Evolutionary conservation across 2,888 invertebrate species (phyloP).

Genomic region (Chloromyia formosa): DNA sequence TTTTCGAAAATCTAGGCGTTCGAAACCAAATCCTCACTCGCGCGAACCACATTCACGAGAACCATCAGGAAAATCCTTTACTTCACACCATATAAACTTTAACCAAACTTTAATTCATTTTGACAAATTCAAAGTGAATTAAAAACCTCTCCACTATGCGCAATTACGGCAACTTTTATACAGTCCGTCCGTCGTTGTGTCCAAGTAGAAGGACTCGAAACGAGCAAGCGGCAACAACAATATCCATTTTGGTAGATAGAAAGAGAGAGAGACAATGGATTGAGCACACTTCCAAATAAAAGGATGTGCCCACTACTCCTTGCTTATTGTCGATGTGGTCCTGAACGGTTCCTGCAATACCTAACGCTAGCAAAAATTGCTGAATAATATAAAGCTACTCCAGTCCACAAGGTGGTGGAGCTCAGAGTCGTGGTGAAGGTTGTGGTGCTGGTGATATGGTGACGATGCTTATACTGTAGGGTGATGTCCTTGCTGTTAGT

Average conservation of each 20-base stretch:
- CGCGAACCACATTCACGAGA: constrained; percentile 21
- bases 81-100: constrained; percentile 36
- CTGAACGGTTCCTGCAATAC: constrained; percentile 3
- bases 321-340: too few relatives aligned
- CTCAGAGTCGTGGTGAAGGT: too few relatives aligned
- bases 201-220: too few relatives aligned
- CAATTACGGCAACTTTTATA: constrained; percentile 41
- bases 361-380: constrained; percentile 27
- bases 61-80: constrained; percentile 24
- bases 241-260: too few relatives aligned
- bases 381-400: constrained; percentile 30
- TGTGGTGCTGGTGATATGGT: too few relatives aligned
- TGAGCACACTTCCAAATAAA: background rate
- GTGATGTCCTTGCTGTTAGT: too few relatives aligned
- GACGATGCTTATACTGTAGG: too few relatives aligned
- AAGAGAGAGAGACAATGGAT: background rate
- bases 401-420: background rate
- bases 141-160: constrained; percentile 44
- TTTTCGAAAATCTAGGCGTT: constrained; percentile 1
- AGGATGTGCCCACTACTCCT: constrained; percentile 1
- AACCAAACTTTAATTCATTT: constrained; percentile 45
- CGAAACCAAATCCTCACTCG: background rate
- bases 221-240: constrained; percentile 9
- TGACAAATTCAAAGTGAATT: constrained; percentile 46
- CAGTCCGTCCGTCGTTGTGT: background rate